These are phyloP conservation scores for Entelurus aequoreus DNA, from an alignment of 2,113 vertebrate genomes.

Conservation along the genomic window DNA sequence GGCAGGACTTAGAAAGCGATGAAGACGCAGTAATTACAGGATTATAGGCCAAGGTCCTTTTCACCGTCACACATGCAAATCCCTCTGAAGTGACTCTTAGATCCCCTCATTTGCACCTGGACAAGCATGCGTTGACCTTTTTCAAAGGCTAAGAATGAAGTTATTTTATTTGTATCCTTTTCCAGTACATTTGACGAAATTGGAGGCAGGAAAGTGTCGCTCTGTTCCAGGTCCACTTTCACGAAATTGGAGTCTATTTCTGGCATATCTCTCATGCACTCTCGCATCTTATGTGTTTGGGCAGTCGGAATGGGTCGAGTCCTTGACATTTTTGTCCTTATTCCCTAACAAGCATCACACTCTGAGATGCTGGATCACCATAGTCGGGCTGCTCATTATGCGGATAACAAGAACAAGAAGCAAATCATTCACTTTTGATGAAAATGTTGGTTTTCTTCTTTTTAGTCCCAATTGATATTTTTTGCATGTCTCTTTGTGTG, in stretches of 20 bases:
- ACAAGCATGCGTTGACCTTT: conserved; percentile 41
- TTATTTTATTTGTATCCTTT: conserved; percentile 40
- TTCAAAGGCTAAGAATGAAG: conserved; percentile 23
- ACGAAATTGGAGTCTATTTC: conserved; percentile 42
- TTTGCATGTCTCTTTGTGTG: no score
- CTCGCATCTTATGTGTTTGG: conserved; percentile 14
- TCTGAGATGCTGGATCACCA: conserved; percentile 19
- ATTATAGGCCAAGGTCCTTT: conserved; percentile 52
- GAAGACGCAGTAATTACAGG: conserved; percentile 45
- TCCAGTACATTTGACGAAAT: conserved; percentile 1
- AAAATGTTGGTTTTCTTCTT: no score
- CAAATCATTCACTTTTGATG: no score
- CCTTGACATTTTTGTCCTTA: conserved; percentile 51
- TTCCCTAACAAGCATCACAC: conserved; percentile 29
- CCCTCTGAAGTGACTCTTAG: conserved; percentile 43
- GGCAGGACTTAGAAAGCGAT: conserved; percentile 36
- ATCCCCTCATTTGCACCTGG: conserved; percentile 33
- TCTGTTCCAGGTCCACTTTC: conserved; percentile 23
- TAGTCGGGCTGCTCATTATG: no score
- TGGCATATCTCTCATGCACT: conserved; percentile 16
- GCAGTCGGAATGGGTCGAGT: conserved; percentile 26
- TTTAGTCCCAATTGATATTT: no score
- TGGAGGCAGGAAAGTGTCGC: conserved; percentile 8
- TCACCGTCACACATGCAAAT: conserved; percentile 47
- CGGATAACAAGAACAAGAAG: no score